Evolutionary conservation across 1,140 invertebrate species (phyloP).

Genomic region (Phenacoccus solenopsis): DNA sequence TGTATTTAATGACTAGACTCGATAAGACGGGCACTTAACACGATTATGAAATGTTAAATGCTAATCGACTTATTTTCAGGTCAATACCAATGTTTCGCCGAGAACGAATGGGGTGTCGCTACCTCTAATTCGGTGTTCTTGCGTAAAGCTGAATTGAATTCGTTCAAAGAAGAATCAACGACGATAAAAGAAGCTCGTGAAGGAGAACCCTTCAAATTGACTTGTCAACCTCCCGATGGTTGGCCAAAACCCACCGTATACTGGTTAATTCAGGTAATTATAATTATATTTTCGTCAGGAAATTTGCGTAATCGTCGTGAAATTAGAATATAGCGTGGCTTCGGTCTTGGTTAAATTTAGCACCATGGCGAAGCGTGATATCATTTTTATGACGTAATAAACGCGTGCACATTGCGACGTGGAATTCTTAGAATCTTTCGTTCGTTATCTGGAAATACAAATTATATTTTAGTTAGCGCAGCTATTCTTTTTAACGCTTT

Average conservation of each 20-base stretch:
- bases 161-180: constrained; percentile 66
- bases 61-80: constrained; percentile 35
- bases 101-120: constrained; percentile 86
- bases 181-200: constrained; percentile 55
- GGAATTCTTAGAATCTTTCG: not conserved
- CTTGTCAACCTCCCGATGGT: constrained; percentile 81
- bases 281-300: too few species aligned
- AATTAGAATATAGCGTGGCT: too few species aligned
- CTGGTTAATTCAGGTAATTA: constrained; percentile 69
- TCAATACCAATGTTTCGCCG: constrained; percentile 94
- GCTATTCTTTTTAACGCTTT: not conserved
- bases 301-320: too few species aligned
- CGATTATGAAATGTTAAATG: constrained; percentile 7
- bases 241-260: constrained; percentile 88
- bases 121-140: constrained; percentile 91
- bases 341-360: too few species aligned
- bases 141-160: constrained; percentile 84
- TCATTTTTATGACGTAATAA: not conserved
- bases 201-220: constrained; percentile 73
- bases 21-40: not conserved
- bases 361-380: not conserved
- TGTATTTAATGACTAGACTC: not conserved
- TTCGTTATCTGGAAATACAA: not conserved
- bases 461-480: too few species aligned
- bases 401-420: not conserved